phyloP scores from a whole-genome alignment of 2,888 invertebrate species.

The Corbicula japonica region DNA sequence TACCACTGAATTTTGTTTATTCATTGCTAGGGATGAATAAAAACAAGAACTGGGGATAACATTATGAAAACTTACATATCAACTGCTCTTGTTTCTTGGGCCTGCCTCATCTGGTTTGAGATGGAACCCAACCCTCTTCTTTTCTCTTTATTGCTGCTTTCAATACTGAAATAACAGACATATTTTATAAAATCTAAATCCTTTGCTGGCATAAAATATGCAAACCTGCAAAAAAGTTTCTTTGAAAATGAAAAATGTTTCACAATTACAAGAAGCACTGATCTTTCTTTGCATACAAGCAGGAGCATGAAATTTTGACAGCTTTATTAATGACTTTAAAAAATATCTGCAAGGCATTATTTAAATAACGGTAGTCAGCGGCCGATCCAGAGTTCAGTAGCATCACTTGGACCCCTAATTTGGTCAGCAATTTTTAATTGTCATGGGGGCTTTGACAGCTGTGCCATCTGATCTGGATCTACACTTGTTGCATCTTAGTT shows the following conservation, averaged over 20 bases:
- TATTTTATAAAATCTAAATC: not conserved
- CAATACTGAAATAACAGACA: conserved; percentile 65
- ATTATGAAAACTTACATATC: conserved; percentile 66
- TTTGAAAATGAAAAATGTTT: not conserved
- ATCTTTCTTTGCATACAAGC: not conserved
- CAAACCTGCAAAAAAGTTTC: not conserved
- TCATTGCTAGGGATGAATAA: not conserved
- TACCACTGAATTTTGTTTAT: not conserved
- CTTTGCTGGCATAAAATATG: not conserved
- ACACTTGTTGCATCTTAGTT: too few species aligned
- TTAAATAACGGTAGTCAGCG: too few species aligned
- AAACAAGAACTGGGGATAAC: not conserved
- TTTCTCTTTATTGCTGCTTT: conserved; percentile 63
- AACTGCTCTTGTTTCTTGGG: conserved; percentile 56
- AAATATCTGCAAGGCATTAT: too few species aligned
- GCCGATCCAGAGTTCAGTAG: too few species aligned
- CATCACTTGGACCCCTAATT: too few species aligned
- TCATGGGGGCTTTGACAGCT: too few species aligned
- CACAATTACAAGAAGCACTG: not conserved
- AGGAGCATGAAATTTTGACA: not conserved
- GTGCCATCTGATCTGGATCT: too few species aligned
- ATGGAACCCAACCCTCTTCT: conserved; percentile 61
- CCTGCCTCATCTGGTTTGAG: conserved; percentile 59
- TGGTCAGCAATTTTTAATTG: too few species aligned
- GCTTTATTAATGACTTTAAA: not conserved